phyloP scores from a whole-genome alignment of 1,140 invertebrate species.

The Anastrepha ludens region DNA sequence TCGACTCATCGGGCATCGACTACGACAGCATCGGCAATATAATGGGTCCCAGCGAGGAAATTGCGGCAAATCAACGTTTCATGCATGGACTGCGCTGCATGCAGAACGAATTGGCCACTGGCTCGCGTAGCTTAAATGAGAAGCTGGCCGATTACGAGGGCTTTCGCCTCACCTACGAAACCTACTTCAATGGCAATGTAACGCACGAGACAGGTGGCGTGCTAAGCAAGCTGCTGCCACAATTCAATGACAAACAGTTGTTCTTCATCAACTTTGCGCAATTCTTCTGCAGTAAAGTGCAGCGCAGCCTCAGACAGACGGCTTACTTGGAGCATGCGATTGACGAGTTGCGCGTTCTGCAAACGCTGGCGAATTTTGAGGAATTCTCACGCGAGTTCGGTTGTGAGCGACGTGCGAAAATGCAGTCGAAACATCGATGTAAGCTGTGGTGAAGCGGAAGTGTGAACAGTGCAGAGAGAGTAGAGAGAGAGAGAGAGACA shows the following conservation, averaged over 20 bases:
- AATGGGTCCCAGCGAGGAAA: conserved; percentile 70
- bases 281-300: conserved; percentile 90
- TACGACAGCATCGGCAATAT: conserved; percentile 67
- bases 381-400: conserved; percentile 86
- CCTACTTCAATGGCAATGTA: conserved; percentile 61
- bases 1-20: conserved; percentile 67
- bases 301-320: conserved; percentile 87
- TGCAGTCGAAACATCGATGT: conserved; percentile 90
- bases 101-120: conserved; percentile 67
- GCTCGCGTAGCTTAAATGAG: conserved; percentile 66
- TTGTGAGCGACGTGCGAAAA: conserved; percentile 82
- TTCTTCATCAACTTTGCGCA: conserved; percentile 91
- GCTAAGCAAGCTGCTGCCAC: conserved; percentile 73
- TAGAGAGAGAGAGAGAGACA: neutral
- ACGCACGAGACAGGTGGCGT: neutral
- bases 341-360: conserved; percentile 85
- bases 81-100: conserved; percentile 65
- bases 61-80: conserved; percentile 64
- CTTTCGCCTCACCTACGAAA: conserved; percentile 65
- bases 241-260: conserved; percentile 83
- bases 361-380: conserved; percentile 87
- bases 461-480: neutral
- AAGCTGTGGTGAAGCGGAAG: conserved; percentile 82
- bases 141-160: conserved; percentile 70
- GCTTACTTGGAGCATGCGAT: conserved; percentile 86